These are phyloP conservation scores for Drosophila maculinotata DNA, from an alignment of 2,888 invertebrate species.

Conservation along the genomic window DNA sequence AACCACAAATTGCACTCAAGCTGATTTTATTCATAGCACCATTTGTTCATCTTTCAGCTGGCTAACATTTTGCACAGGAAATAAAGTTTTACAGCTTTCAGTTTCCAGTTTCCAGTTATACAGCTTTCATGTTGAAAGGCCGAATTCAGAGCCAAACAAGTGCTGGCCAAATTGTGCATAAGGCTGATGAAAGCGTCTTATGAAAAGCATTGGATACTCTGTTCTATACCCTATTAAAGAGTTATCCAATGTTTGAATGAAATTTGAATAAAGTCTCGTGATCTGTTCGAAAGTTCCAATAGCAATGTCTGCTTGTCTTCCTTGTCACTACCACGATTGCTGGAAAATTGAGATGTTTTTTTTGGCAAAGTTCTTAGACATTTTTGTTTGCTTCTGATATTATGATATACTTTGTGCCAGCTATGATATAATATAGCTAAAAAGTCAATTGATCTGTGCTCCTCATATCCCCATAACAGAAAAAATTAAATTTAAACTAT, in stretches of 20 bases:
- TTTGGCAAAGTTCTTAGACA: too few species aligned
- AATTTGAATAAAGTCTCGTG: too few species aligned
- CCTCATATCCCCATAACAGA: too few species aligned
- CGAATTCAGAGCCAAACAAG: constrained; percentile 20
- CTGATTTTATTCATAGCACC: constrained; percentile 7
- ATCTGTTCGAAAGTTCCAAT: too few species aligned
- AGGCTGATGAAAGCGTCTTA: constrained; percentile 22
- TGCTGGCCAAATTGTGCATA: constrained; percentile 55
- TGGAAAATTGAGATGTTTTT: too few species aligned
- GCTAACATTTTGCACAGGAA: constrained; percentile 13
- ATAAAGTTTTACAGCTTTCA: constrained; percentile 28
- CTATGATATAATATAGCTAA: too few species aligned
- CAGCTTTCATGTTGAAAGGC: constrained; percentile 20
- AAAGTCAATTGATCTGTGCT: too few species aligned
- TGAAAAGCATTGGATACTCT: constrained; percentile 5
- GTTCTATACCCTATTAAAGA: not conserved
- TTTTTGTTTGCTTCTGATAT: too few species aligned
- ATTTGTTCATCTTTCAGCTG: constrained; percentile 8
- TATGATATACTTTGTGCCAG: too few species aligned
- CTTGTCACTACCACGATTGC: too few species aligned
- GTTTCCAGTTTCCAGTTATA: constrained; percentile 19
- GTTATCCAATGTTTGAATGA: not conserved
- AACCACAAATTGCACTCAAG: constrained; percentile 12
- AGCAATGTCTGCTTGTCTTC: too few species aligned
- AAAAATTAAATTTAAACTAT: too few species aligned